Evolutionary conservation across 2,113 vertebrate genomes (phyloP).

Genomic region (Collichthys lucidus): DNA sequence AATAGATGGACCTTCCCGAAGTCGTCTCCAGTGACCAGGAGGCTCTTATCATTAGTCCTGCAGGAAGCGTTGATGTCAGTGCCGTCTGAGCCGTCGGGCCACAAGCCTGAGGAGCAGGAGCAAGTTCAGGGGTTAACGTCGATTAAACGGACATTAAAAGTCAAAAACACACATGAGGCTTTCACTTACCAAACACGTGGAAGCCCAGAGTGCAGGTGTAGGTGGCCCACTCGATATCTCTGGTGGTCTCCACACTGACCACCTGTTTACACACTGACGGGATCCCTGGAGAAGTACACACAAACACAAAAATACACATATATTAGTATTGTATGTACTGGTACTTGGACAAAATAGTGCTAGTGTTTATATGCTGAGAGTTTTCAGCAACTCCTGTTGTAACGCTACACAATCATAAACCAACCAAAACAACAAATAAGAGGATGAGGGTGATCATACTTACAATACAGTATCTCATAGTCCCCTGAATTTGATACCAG

Average conservation of each 20-base stretch:
- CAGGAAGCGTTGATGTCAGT: conserved; percentile 96
- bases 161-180: neutral
- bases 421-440: neutral
- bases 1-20: conserved; percentile 99
- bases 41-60: conserved; percentile 87
- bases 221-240: conserved; percentile 94
- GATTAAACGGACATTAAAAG: neutral
- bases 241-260: conserved; percentile 94
- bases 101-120: conserved; percentile 88
- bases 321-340: neutral
- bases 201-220: conserved; percentile 95
- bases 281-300: conserved; percentile 86
- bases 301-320: neutral
- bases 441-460: conserved; percentile 77
- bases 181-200: conserved; percentile 92
- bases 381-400: neutral
- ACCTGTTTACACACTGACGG: conserved; percentile 98
- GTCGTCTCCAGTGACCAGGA: conserved; percentile 95
- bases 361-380: neutral
- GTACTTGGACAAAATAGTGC: neutral
- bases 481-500: conserved; percentile 98
- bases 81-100: conserved; percentile 98
- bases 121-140: neutral
- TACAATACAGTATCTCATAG: conserved; percentile 99
- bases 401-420: neutral